A percentile compares a stretch with the other conserved stretches of the same genome.
Evolutionary conservation across 2,113 vertebrate genomes (phyloP).

Genomic region (Saccopteryx leptura): DNA sequence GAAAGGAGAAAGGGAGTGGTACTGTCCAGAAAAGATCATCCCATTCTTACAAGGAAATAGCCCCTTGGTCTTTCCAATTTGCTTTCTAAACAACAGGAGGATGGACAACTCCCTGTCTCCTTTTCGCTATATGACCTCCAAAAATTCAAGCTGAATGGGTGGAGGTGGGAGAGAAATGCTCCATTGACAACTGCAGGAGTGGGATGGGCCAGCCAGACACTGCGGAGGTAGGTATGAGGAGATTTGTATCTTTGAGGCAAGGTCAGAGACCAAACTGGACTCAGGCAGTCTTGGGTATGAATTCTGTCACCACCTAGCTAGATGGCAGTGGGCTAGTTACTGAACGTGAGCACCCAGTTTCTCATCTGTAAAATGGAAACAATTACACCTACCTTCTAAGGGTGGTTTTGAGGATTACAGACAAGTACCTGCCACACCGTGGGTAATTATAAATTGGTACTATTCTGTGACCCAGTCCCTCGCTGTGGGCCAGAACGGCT

Average conservation of each 20-base stretch:
- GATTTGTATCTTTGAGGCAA: not conserved
- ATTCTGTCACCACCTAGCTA: not conserved
- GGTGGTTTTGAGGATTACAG: slow-evolving; percentile 9
- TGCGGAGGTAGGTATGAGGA: not conserved
- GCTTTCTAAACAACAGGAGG: not conserved
- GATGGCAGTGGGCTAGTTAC: not conserved
- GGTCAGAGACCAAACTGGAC: not conserved
- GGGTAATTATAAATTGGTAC: not conserved
- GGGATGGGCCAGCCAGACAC: not conserved
- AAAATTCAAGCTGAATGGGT: not conserved
- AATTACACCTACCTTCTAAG: not conserved
- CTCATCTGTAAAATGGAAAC: slow-evolving; percentile 56
- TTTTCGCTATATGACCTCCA: not conserved
- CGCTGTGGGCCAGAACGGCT: not conserved
- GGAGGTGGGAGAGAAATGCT: not conserved
- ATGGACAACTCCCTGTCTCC: not conserved
- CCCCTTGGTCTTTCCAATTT: not conserved
- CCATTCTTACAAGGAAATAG: not conserved
- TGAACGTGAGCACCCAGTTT: not conserved
- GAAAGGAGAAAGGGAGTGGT: slow-evolving; percentile 12
- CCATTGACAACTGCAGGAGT: not conserved
- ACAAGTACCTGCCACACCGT: not conserved
- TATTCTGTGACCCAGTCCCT: not conserved
- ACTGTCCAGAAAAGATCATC: not conserved
- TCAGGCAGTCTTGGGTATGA: not conserved